Evolutionary conservation across 64 coral and sea anemone genomes (phyloP).

Genomic region (Dendronephthya gigantea): DNA sequence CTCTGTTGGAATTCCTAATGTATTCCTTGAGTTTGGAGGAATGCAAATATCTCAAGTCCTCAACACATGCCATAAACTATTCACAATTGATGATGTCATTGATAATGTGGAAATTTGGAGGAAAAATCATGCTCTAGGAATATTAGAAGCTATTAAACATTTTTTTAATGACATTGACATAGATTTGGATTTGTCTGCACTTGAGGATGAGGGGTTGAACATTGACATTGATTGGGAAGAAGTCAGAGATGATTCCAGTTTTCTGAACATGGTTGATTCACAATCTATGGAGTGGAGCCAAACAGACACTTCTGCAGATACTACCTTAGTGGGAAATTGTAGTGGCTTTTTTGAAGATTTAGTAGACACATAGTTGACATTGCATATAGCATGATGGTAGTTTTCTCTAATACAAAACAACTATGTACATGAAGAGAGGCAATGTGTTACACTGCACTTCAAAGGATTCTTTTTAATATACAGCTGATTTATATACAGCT

Average conservation of each 20-base stretch:
- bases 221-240: background rate
- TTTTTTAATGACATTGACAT: background rate
- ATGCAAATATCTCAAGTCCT: background rate
- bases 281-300: background rate
- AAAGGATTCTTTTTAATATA: no score
- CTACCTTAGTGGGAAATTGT: background rate
- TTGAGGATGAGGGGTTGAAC: background rate
- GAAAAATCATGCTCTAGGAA: background rate
- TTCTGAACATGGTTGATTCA: background rate
- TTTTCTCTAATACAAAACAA: no score
- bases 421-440: no score
- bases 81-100: background rate
- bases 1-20: background rate
- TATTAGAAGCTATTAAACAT: background rate
- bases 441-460: no score
- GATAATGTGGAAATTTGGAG: background rate
- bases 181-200: background rate
- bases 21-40: background rate
- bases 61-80: background rate
- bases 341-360: conserved; percentile 6
- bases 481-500: no score
- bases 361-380: no score
- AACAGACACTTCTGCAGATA: background rate
- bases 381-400: no score
- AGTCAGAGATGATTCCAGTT: background rate